Evolutionary conservation across 2,113 vertebrate genomes (phyloP).

Genomic region (Dasypus novemcinctus): DNA sequence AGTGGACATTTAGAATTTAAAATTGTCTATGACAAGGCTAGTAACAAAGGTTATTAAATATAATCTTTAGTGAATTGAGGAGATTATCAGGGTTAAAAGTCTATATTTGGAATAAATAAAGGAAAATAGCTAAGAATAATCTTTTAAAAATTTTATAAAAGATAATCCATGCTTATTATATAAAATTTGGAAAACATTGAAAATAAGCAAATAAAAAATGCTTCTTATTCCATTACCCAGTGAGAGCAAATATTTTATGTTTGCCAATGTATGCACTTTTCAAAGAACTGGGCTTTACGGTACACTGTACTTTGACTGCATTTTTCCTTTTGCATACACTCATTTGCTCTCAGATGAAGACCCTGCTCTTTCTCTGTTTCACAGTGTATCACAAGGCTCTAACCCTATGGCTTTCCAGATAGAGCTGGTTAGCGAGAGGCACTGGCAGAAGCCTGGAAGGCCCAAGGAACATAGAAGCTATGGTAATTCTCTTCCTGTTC

Average conservation of each 20-base stretch:
- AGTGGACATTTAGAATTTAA: not conserved
- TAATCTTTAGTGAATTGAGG: not conserved
- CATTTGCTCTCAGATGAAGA: not conserved
- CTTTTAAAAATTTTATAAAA: not conserved
- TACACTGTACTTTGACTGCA: not conserved
- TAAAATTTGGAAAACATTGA: not conserved
- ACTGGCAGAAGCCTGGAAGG: not conserved
- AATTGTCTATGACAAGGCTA: not conserved
- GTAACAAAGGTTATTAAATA: not conserved
- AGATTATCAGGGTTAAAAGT: not conserved
- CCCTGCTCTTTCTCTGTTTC: no score
- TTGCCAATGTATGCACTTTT: not conserved
- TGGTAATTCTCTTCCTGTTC: no score
- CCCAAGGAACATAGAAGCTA: not conserved
- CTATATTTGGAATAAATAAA: not conserved
- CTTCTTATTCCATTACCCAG: not conserved
- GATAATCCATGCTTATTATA: not conserved
- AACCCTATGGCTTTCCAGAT: not conserved
- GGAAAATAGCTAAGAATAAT: not conserved
- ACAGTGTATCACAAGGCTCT: accelerated
- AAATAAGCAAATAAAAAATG: not conserved
- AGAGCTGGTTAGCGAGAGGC: accelerated
- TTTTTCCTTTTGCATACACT: not conserved
- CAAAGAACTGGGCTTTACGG: accelerated
- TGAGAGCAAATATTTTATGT: not conserved